These are phyloP conservation scores for Gibbula magus DNA, from an alignment of 2,888 invertebrate genomes.

Conservation along the genomic window DNA sequence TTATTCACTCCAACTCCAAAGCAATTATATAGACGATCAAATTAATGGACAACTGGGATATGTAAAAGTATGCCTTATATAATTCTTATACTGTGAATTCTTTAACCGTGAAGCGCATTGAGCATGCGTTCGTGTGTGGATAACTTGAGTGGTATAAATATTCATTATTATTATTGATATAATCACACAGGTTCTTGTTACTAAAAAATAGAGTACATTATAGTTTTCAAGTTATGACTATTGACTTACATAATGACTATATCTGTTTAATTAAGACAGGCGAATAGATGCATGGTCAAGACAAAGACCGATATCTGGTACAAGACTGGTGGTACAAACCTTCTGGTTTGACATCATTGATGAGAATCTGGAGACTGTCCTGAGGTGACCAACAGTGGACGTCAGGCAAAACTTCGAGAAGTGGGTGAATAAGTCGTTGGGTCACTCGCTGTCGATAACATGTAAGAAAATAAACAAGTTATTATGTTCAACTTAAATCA, in stretches of 20 bases:
- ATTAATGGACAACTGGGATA: too few species aligned
- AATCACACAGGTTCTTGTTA: too few species aligned
- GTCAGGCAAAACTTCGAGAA: slow-evolving; percentile 56
- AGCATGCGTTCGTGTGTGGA: too few species aligned
- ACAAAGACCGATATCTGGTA: background rate
- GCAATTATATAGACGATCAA: too few species aligned
- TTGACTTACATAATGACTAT: background rate
- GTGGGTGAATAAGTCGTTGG: slow-evolving; percentile 46
- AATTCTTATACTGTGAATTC: too few species aligned
- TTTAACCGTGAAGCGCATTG: too few species aligned
- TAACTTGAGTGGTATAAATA: too few species aligned
- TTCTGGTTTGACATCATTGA: background rate
- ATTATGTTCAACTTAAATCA: too few species aligned
- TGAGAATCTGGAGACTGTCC: slow-evolving; percentile 46
- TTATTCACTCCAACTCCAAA: background rate
- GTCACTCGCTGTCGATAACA: slow-evolving; percentile 53
- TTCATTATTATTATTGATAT: too few species aligned
- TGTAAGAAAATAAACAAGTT: too few species aligned
- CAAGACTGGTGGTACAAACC: background rate
- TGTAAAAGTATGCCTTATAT: too few species aligned
- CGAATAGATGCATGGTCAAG: background rate
- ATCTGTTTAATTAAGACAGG: background rate
- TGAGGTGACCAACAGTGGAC: slow-evolving; percentile 60
- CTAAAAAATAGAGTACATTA: too few species aligned
- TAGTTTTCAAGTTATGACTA: background rate